These are phyloP conservation scores for Drosophila nikananu DNA, from an alignment of 1,140 invertebrate species.

Conservation along the genomic window DNA sequence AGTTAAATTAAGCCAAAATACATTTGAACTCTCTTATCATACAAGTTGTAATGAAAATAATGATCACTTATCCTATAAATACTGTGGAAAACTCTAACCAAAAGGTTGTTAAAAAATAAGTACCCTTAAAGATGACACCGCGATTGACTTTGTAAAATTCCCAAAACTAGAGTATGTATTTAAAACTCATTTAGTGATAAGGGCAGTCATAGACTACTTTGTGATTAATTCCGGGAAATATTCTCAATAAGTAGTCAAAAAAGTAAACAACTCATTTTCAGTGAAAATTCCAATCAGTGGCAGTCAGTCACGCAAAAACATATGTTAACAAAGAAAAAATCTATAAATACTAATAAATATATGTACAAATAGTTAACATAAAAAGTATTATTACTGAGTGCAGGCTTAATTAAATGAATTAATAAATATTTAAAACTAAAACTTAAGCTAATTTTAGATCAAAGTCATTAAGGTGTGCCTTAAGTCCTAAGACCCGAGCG, in stretches of 20 bases:
- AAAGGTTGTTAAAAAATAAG: neutral
- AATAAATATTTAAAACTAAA: neutral
- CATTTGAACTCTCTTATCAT: neutral
- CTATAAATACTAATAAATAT: neutral
- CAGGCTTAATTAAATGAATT: neutral
- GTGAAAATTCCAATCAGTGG: conserved; percentile 9
- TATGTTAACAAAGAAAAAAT: neutral
- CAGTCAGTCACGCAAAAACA: neutral
- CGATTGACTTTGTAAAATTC: neutral
- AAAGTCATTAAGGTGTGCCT: conserved; percentile 6
- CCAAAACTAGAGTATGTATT: conserved; percentile 4
- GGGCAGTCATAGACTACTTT: neutral
- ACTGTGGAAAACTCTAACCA: too few relatives aligned
- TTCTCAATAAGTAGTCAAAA: neutral
- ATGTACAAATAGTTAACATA: neutral
- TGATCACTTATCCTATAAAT: too few relatives aligned
- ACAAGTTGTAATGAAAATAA: neutral
- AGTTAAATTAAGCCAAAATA: too few relatives aligned
- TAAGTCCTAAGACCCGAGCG: neutral
- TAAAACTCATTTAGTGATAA: conserved; percentile 3
- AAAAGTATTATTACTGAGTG: neutral
- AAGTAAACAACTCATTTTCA: neutral
- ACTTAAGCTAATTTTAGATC: neutral
- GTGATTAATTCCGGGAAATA: conserved; percentile 10
- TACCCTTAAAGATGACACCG: too few relatives aligned